Conservation (phyloP, 2,113 vertebrate species). For the Prionailurus viverrinus region DNA sequence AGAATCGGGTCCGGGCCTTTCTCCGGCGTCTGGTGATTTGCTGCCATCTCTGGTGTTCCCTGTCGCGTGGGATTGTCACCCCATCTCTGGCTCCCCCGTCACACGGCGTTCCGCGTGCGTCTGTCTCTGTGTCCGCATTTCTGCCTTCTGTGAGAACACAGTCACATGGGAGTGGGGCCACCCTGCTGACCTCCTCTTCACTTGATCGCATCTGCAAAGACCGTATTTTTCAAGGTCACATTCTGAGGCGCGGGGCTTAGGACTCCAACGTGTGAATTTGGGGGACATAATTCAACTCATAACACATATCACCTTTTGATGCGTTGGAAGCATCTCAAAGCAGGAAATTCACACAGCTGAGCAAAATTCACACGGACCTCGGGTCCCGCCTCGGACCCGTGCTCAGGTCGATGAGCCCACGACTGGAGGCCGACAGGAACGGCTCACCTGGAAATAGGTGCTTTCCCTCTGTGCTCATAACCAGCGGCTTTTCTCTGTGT, state of each 20-base stretch:
- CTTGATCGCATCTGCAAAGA: neutral
- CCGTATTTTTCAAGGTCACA: neutral
- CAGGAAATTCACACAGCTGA: neutral
- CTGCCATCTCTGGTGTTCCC: rapidly evolving
- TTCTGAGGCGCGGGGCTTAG: neutral
- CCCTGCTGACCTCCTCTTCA: neutral
- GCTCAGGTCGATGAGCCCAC: rapidly evolving
- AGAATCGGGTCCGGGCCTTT: neutral
- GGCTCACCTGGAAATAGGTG: rapidly evolving
- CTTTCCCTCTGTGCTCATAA: rapidly evolving
- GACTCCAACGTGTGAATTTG: neutral
- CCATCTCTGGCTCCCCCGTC: neutral
- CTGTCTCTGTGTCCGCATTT: neutral
- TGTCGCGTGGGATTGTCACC: rapidly evolving
- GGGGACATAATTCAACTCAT: neutral
- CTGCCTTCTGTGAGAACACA: too few species aligned
- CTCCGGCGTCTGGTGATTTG: neutral
- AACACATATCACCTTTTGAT: neutral
- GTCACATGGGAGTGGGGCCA: too few species aligned
- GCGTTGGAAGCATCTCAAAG: neutral
- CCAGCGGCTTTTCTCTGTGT: neutral
- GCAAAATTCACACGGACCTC: too few species aligned
- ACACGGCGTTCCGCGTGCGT: rapidly evolving
- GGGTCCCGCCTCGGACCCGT: neutral
- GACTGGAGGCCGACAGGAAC: rapidly evolving